These are phyloP conservation scores for Sebastes cheni DNA, from an alignment of 2,797 vertebrate genomes.

Conservation along the genomic window DNA sequence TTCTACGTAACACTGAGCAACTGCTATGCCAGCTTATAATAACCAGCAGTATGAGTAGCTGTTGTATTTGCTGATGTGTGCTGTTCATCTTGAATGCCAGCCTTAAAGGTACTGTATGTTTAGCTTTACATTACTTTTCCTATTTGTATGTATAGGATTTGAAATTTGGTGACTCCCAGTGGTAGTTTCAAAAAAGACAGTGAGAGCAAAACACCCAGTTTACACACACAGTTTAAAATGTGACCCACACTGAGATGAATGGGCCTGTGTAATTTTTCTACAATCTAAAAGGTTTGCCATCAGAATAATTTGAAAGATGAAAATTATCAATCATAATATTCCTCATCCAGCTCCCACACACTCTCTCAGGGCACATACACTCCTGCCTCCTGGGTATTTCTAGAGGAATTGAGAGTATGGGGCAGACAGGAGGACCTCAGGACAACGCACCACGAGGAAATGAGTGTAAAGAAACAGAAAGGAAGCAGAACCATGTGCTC, in stretches of 20 bases:
- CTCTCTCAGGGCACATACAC: neutral
- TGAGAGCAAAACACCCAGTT: neutral
- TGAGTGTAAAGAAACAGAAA: neutral
- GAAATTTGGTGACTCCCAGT: neutral
- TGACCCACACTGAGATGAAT: neutral
- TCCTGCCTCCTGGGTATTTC: neutral
- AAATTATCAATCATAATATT: neutral
- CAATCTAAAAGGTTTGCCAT: neutral
- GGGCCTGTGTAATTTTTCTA: neutral
- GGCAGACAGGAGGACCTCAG: neutral
- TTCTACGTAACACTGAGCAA: neutral
- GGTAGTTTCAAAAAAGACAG: neutral
- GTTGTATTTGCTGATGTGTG: neutral
- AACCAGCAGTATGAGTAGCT: neutral
- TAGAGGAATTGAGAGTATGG: neutral
- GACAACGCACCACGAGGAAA: neutral
- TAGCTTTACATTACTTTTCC: neutral
- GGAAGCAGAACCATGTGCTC: neutral
- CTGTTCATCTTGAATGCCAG: neutral
- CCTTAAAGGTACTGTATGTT: neutral
- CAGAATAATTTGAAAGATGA: neutral
- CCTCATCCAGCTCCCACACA: neutral
- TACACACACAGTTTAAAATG: neutral
- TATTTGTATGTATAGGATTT: neutral
- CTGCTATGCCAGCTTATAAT: neutral